phyloP scores from a whole-genome alignment of 2,888 invertebrate genomes.

The Lamproptera curius region DNA sequence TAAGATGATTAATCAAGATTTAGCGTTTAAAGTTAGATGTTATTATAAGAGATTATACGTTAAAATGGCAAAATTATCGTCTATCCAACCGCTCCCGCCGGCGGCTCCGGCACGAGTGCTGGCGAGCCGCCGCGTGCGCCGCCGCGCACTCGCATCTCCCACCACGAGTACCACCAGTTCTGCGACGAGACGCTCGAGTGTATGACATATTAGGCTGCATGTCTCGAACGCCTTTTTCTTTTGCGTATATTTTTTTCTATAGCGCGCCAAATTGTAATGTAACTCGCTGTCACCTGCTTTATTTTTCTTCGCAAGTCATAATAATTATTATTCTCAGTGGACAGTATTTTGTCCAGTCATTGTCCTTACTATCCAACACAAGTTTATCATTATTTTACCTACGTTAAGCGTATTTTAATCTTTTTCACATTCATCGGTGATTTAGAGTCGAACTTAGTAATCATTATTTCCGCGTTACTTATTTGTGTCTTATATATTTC shows the following conservation, averaged over 20 bases:
- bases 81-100: constrained; percentile 42
- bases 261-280: constrained; percentile 6
- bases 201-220: constrained; percentile 62
- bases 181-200: constrained; percentile 89
- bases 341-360: no score
- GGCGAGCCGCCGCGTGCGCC: constrained; percentile 62
- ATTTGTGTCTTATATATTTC: no score
- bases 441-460: no score
- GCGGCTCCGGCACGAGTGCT: constrained; percentile 30
- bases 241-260: constrained; percentile 15
- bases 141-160: constrained; percentile 77
- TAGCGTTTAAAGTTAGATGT: no score
- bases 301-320: not conserved
- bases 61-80: constrained; percentile 24
- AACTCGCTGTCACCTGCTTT: constrained; percentile 17
- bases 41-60: not conserved
- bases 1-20: no score
- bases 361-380: no score
- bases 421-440: no score
- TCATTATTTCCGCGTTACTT: no score
- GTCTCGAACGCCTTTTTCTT: constrained; percentile 47
- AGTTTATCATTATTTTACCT: no score
- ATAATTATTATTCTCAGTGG: no score
- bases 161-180: constrained; percentile 89
- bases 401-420: no score